Percentiles rank a stretch among this genome's conserved stretches.
Evolutionary conservation across 2,113 vertebrate genomes (phyloP).

Genomic region (Myiagra hebetior): DNA sequence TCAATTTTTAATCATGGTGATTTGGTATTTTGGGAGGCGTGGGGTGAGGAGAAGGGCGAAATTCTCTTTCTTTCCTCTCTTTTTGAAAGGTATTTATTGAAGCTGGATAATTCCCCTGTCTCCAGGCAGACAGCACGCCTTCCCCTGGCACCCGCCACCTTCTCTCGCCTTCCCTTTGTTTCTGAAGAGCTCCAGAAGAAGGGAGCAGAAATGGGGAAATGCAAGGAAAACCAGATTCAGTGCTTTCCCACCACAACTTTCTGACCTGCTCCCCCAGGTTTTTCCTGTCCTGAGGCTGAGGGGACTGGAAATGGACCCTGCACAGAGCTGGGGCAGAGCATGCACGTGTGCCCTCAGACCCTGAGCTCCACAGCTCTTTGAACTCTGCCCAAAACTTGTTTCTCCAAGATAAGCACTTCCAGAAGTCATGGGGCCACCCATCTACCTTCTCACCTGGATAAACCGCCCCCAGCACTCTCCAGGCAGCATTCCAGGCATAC

Average conservation of each 20-base stretch:
- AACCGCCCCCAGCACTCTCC: neutral
- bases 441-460: neutral
- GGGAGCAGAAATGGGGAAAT: neutral
- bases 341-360: fast-evolving
- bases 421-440: neutral
- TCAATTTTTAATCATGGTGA: conserved; percentile 76
- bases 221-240: neutral
- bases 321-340: neutral
- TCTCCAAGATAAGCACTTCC: neutral
- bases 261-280: neutral
- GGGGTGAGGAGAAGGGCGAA: conserved; percentile 37
- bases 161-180: neutral
- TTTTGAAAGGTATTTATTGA: conserved; percentile 2
- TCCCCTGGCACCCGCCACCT: neutral
- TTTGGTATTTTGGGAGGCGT: conserved; percentile 65
- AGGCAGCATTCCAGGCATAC: neutral
- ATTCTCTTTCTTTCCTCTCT: conserved; percentile 36
- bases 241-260: neutral
- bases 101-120: conserved; percentile 3
- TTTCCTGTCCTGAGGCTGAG: neutral
- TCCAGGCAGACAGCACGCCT: neutral
- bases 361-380: neutral
- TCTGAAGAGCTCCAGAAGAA: neutral
- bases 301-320: neutral
- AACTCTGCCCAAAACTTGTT: neutral